Evolutionary conservation across 1,140 invertebrate species (phyloP), one percentile per base, ranked within the genome.

Genomic region (Glomeris maerens): DNA sequence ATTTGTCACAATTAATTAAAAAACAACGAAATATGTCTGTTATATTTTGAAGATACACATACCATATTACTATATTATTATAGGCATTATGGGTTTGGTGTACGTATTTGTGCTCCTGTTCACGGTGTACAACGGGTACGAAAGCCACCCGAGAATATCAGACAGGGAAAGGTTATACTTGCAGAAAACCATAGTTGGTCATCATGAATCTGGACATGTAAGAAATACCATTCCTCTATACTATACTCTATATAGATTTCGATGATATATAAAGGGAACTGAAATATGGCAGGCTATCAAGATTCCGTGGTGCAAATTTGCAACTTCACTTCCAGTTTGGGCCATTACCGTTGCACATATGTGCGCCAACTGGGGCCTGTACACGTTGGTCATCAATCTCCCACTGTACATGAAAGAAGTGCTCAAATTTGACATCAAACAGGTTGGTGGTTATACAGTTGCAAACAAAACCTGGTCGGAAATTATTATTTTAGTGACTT

Each of bases 331-430:
- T 2, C 68, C 77, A 2, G 69, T 78, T 2, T 73, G 71, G 66
- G 76, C 72, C 2, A 64, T 76, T 36, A 68, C 72, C 46, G 55
- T 73, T 1, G 68, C 72, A 10, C 75, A 80, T 57, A 74, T 77
- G 58, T 71, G 72, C 31, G 69, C 71, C 53, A 73, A 76, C 59
- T 80, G 77, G 76, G 72, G 71, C 2, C 73, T 75, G 55, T 77
- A 76, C 55, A 77, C 72, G 3, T 64, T 79, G 57, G 60, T 76
- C 7, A 74, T 73, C 28, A 69, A 72, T 47, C 59, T 80, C 10
- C 77, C 77, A 1, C 71, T 68, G 2, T 79, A 74, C 58, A 66
- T 80, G 59, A 71, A 72, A 45, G 69, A 75, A 61, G 69, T 77
- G 17, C 60, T 80, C 1, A 62, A 72, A 51, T 75, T 75, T 56